Evolutionary conservation across 2,888 invertebrate genomes (phyloP).

Genomic region (Nomada ruficornis): DNA sequence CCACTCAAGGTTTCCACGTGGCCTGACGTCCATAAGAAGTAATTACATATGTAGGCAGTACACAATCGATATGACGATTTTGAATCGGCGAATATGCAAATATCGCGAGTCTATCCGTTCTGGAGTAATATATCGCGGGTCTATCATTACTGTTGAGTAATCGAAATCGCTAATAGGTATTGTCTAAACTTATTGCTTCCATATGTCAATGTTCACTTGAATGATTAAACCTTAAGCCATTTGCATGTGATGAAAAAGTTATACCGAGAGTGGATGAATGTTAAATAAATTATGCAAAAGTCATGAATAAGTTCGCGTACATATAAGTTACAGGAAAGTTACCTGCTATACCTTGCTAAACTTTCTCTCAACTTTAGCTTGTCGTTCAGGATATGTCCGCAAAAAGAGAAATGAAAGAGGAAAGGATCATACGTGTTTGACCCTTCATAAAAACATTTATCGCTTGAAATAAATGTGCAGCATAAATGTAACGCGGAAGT

Average conservation of each 20-base stretch:
- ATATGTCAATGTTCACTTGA: not conserved
- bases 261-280: not conserved
- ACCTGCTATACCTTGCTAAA: not conserved
- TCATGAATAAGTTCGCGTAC: constrained; percentile 8
- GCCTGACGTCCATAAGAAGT: not conserved
- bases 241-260: constrained; percentile 6
- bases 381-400: not conserved
- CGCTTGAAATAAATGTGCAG: too few species aligned
- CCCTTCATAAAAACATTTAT: too few species aligned
- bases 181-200: not conserved
- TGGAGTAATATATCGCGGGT: not conserved
- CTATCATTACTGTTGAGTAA: constrained; percentile 7
- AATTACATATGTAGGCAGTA: not conserved
- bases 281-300: not conserved
- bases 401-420: not conserved
- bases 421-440: too few species aligned
- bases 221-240: constrained; percentile 16
- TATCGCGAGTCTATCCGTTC: not conserved
- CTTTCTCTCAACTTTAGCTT: not conserved
- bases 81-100: not conserved
- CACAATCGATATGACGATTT: constrained; percentile 12
- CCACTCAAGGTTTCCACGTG: not conserved
- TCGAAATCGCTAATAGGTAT: not conserved
- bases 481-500: not conserved
- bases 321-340: not conserved